These are phyloP conservation scores for Atherinomorus stipes DNA, from an alignment of 2,113 vertebrate genomes.

Conservation along the genomic window DNA sequence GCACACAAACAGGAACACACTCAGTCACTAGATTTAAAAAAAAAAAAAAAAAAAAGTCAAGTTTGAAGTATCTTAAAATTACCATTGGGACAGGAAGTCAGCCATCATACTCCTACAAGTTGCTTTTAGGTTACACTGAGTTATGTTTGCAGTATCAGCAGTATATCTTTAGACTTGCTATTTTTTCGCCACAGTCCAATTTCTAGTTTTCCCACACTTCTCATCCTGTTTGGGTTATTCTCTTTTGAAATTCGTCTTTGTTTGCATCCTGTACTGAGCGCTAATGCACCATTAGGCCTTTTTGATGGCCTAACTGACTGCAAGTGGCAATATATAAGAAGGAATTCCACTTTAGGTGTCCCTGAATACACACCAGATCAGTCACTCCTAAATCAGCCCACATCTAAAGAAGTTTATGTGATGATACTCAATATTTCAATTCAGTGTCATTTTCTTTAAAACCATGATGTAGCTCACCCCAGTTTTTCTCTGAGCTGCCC, in stretches of 20 bases:
- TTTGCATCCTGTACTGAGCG: not conserved
- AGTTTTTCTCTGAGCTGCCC: slow-evolving; percentile 1
- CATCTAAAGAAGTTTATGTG: too few relatives aligned
- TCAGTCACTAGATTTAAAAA: too few relatives aligned
- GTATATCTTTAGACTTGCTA: not conserved
- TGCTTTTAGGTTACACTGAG: too few relatives aligned
- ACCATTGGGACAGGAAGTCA: not conserved
- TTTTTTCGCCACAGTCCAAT: not conserved
- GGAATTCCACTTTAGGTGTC: too few relatives aligned
- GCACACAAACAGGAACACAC: not conserved
- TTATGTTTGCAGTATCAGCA: not conserved
- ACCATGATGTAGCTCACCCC: too few relatives aligned
- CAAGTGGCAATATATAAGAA: too few relatives aligned
- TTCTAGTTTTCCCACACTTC: too few relatives aligned
- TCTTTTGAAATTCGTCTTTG: not conserved
- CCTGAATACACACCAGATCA: too few relatives aligned
- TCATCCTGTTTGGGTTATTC: not conserved
- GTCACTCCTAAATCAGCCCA: too few relatives aligned
- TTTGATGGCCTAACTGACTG: too few relatives aligned
- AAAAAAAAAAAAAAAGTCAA: not conserved
- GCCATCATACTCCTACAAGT: not conserved
- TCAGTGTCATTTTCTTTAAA: too few relatives aligned
- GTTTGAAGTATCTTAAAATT: not conserved
- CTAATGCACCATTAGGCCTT: not conserved
- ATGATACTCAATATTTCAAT: too few relatives aligned